Evolutionary conservation across 2,888 invertebrate species (phyloP).

Genomic region (Conchocele bisecta): DNA sequence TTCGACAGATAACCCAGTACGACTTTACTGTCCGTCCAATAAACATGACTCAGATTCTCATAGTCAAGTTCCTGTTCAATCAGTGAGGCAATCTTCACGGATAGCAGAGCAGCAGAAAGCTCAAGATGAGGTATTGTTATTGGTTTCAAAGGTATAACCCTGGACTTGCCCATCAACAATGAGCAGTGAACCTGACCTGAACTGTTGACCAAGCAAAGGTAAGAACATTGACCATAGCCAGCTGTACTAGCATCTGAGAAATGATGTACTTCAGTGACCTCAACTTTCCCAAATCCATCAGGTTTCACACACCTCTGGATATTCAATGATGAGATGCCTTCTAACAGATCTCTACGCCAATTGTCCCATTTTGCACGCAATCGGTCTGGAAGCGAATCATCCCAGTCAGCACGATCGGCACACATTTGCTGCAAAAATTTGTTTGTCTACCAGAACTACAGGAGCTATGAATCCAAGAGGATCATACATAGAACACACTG

Average conservation of each 20-base stretch:
- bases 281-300: slow-evolving; percentile 30
- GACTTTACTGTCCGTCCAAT: slow-evolving; percentile 17
- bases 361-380: slow-evolving; percentile 35
- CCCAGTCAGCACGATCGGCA: slow-evolving; percentile 45
- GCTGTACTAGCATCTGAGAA: slow-evolving; percentile 26
- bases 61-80: slow-evolving; percentile 25
- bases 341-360: slow-evolving; percentile 27
- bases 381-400: slow-evolving; percentile 41
- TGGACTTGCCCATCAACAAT: slow-evolving; percentile 53
- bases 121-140: slow-evolving; percentile 55
- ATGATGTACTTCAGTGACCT: slow-evolving; percentile 4
- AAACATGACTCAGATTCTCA: neutral
- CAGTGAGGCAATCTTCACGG: slow-evolving; percentile 27
- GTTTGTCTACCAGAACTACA: slow-evolving; percentile 39
- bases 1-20: slow-evolving; percentile 27
- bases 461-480: slow-evolving; percentile 56
- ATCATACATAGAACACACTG: slow-evolving; percentile 39
- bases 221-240: slow-evolving; percentile 56
- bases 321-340: neutral
- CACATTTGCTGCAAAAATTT: slow-evolving; percentile 55
- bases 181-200: slow-evolving; percentile 36
- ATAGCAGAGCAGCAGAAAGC: slow-evolving; percentile 50
- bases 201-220: slow-evolving; percentile 36
- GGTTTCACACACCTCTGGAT: slow-evolving; percentile 49
- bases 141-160: slow-evolving; percentile 53